Percentiles rank a stretch among this genome's conserved stretches.
Evolutionary conservation across 23 tunicate genomes (phyloP).

Genomic region (Trididemnum miniatum): DNA sequence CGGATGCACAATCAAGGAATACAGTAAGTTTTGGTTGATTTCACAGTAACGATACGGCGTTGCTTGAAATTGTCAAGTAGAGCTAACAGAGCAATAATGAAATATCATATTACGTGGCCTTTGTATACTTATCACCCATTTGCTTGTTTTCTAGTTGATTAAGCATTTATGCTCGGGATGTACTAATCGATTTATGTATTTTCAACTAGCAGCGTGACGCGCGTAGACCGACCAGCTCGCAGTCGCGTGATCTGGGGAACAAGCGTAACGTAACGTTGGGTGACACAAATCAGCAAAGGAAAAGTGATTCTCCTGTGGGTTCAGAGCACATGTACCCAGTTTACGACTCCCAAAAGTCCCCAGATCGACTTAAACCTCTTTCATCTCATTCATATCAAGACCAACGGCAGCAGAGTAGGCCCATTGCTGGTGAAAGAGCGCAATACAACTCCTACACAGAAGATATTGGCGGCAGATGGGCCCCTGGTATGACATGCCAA

Average conservation of each 20-base stretch:
- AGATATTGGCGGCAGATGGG: background rate
- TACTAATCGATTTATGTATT: too few relatives aligned
- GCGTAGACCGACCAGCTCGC: too few relatives aligned
- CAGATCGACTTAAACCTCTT: background rate
- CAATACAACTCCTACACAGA: background rate
- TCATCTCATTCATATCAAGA: slow-evolving; percentile 43
- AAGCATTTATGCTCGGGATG: too few relatives aligned
- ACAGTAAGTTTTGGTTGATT: too few relatives aligned
- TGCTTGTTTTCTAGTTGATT: too few relatives aligned
- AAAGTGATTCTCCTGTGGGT: background rate
- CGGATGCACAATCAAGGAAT: too few relatives aligned
- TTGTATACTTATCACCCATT: too few relatives aligned
- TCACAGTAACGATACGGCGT: too few relatives aligned
- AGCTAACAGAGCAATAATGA: too few relatives aligned
- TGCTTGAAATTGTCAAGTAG: too few relatives aligned
- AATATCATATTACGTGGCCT: too few relatives aligned
- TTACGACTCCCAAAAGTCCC: background rate
- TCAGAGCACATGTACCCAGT: background rate
- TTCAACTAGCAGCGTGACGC: too few relatives aligned
- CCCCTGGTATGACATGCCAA: slow-evolving; percentile 30
- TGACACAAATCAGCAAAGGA: slow-evolving; percentile 28
- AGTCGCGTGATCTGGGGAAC: background rate
- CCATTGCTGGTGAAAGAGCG: background rate
- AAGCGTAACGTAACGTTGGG: slow-evolving; percentile 29
- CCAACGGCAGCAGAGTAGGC: slow-evolving; percentile 12